Conservation (phyloP, 1,140 invertebrate genomes). For the Uloborus diversus region DNA sequence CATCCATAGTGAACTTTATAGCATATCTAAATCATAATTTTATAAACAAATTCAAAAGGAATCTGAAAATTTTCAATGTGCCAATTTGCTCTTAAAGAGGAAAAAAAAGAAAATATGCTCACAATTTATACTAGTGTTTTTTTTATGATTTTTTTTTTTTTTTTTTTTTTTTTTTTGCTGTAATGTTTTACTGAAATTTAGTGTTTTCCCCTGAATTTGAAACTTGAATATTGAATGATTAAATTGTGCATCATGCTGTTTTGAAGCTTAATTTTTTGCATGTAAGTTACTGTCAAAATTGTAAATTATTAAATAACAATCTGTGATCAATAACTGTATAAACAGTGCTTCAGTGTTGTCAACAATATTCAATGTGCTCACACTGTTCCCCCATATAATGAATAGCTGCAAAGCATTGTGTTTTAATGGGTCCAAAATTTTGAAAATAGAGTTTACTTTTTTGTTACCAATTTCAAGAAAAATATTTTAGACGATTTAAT, state of each 20-base stretch:
- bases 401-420: slow-evolving; percentile 49
- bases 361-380: no score
- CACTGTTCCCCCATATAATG: no score
- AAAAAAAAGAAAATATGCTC: slow-evolving; percentile 10
- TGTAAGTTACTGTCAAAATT: neutral
- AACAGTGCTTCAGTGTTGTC: no score
- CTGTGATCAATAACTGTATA: slow-evolving; percentile 46
- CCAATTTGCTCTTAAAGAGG: slow-evolving; percentile 22
- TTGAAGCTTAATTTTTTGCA: no score
- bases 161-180: neutral
- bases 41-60: slow-evolving; percentile 10
- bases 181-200: neutral
- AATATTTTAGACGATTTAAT: no score
- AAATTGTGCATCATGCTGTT: no score
- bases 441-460: slow-evolving; percentile 40
- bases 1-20: slow-evolving; percentile 9
- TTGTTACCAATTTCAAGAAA: no score
- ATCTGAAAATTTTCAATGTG: slow-evolving; percentile 21
- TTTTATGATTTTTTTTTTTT: neutral
- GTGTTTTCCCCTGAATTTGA: neutral
- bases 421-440: slow-evolving; percentile 49
- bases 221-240: no score
- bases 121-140: slow-evolving; percentile 35
- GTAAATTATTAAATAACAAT: neutral
- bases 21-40: slow-evolving; percentile 10